A percentile compares a stretch with the other conserved stretches of the same genome.
Evolutionary conservation across 2,888 invertebrate species (phyloP).

Genomic region (Gastracanthus pulcherrimus): DNA sequence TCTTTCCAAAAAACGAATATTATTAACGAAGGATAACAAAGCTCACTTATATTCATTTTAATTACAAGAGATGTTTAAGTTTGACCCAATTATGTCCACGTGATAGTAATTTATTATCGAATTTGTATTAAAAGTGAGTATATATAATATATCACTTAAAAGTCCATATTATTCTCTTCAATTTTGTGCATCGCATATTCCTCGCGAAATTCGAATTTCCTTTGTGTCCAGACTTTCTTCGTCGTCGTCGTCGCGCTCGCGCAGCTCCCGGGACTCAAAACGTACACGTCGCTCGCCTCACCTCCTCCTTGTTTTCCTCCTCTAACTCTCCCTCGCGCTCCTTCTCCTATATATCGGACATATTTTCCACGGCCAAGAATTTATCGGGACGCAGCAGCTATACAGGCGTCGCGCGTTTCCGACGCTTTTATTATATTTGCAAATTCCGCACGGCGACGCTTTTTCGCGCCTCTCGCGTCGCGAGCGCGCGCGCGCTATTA

Average conservation of each 20-base stretch:
- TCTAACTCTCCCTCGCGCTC: too few relatives aligned
- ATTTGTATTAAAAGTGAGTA: too few relatives aligned
- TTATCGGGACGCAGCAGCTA: conserved; percentile 68
- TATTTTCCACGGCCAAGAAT: conserved; percentile 72
- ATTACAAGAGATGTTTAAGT: too few relatives aligned
- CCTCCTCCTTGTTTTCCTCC: neutral
- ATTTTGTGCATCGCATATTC: neutral
- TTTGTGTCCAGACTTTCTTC: neutral
- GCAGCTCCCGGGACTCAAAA: neutral
- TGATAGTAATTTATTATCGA: too few relatives aligned
- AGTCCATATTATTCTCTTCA: too few relatives aligned
- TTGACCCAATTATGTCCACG: too few relatives aligned
- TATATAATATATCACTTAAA: too few relatives aligned
- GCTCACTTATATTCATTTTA: too few relatives aligned
- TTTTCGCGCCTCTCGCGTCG: conserved; percentile 43
- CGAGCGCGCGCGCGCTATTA: conserved; percentile 24
- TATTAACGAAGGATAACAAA: too few relatives aligned
- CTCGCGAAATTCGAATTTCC: neutral
- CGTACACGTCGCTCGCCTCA: neutral
- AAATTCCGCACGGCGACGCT: conserved; percentile 67
- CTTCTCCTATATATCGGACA: conserved; percentile 68
- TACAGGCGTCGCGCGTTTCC: neutral
- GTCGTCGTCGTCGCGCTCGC: neutral
- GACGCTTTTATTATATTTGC: conserved; percentile 67
- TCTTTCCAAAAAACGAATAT: too few relatives aligned